Base-by-base conservation (phyloP, 2,888 invertebrate species). In the Drosophila robusta region DNA sequence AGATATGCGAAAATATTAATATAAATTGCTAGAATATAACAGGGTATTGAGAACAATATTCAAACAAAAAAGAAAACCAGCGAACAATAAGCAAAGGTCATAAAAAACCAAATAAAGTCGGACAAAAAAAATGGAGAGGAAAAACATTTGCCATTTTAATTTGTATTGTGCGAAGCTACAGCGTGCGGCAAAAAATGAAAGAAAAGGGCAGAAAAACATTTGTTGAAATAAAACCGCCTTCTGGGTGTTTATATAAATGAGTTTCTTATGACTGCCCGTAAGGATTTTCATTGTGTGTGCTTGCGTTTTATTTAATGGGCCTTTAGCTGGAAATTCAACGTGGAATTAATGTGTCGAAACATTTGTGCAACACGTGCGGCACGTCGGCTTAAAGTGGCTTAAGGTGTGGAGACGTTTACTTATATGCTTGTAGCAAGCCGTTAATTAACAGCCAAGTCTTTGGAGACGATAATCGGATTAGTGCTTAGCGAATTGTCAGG, bases 121-220 rank as follows among this genome's bases (percentile, higher is more conserved):
- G 52, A 16, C n/a, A 36, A 41, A 54, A 36, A 44, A 36, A 44
- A 41, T 11, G 18, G 11, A 24, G 57, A 38, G 18, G 36, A 41
- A 66, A 64, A 60, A 49, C 63, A 64, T 71, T 71, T 61, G 42
- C 60, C 66, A 58, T 72, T 83, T 79, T 79, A 72, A 82, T 82
- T 80, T 76, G 67, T 70, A 62, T 75, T 62, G 61, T 61, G 51
- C 61, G 64, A 67, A 60, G 42, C 36, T 34, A 45, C 26, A 42
- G 39, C n/a, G 6, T 5, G 1, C 4, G 24, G 22, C 4, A 2
- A 11, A 9, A 3, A 14, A 7, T 7, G 8, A 11, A 46, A 22
- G 26, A 49, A 38, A 18, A 18, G 18, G 14, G 8, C n/a, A 9
- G 9, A 26, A 49, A 50, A 72, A 61, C 54, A 54, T 45, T 51